Evolutionary conservation across 2,797 vertebrate species (phyloP).

Genomic region (Synaphobranchus kaupii): DNA sequence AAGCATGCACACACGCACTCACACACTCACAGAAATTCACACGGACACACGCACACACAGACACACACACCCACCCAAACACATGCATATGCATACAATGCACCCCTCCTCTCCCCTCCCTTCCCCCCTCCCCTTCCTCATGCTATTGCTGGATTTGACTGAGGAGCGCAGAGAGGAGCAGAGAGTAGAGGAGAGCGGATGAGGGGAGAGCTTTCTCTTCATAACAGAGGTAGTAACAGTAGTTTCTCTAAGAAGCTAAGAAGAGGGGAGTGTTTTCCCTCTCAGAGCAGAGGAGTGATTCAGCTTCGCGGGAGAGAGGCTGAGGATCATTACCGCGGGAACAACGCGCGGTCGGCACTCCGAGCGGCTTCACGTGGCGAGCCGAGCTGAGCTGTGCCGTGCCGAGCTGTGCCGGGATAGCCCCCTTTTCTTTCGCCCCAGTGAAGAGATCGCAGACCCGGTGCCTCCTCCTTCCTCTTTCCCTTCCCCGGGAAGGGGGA

Average conservation of each 20-base stretch:
- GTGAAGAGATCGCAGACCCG: neutral
- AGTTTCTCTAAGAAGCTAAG: neutral
- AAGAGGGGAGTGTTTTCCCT: constrained; percentile 11
- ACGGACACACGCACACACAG: neutral
- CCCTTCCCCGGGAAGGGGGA: neutral
- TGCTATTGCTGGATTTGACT: constrained; percentile 39
- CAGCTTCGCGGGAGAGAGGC: constrained; percentile 57
- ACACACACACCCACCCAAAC: constrained; percentile 32
- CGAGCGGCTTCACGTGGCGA: constrained; percentile 60
- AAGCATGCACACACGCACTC: constrained; percentile 25
- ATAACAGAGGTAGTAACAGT: constrained; percentile 26
- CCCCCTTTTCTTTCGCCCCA: neutral
- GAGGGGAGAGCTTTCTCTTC: neutral
- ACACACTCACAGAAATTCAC: constrained; percentile 9
- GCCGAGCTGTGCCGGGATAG: constrained; percentile 34
- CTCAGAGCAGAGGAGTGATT: constrained; percentile 42
- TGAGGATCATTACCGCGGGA: constrained; percentile 74
- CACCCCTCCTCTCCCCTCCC: constrained; percentile 20
- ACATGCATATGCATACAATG: constrained; percentile 42
- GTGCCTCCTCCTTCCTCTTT: constrained; percentile 57
- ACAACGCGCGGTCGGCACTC: constrained; percentile 73
- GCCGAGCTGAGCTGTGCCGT: constrained; percentile 51
- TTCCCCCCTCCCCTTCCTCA: neutral
- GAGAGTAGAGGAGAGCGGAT: neutral
- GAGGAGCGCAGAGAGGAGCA: constrained; percentile 51